A percentile compares a stretch with the other conserved stretches of the same genome.
Evolutionary conservation across 2,888 invertebrate species (phyloP).

Genomic region (Opisthograptis luteolata): DNA sequence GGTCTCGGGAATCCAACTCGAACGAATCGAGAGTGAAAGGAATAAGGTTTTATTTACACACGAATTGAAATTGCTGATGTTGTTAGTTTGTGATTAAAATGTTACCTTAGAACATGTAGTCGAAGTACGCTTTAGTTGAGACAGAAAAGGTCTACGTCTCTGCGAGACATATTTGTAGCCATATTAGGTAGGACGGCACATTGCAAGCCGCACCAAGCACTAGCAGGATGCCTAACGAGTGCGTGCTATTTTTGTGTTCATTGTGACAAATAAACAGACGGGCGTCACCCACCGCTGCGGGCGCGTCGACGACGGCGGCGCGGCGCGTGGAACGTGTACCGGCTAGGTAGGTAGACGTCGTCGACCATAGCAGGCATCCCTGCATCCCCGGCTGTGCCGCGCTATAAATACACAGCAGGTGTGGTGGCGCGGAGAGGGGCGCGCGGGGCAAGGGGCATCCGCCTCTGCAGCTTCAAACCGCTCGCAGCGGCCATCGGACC

Average conservation of each 20-base stretch:
- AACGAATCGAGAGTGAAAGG: constrained; percentile 74
- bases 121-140: too few species aligned
- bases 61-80: constrained; percentile 25
- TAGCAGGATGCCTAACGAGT: constrained; percentile 51
- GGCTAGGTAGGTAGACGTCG: constrained; percentile 60
- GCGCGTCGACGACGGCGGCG: constrained; percentile 40
- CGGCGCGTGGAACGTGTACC: constrained; percentile 49
- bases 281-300: constrained; percentile 58
- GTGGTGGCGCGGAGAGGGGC: constrained; percentile 68
- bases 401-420: constrained; percentile 84
- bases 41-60: constrained; percentile 48
- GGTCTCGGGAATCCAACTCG: constrained; percentile 67
- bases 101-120: too few species aligned
- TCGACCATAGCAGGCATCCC: constrained; percentile 72
- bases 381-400: constrained; percentile 78
- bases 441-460: constrained; percentile 74
- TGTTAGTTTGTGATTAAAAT: constrained; percentile 6
- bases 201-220: constrained; percentile 43
- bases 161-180: constrained; percentile 12
- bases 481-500: constrained; percentile 83
- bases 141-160: constrained; percentile 4
- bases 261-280: constrained; percentile 71
- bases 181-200: constrained; percentile 17
- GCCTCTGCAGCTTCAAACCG: constrained; percentile 81
- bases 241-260: constrained; percentile 70